Percentiles rank a stretch among this genome's conserved stretches.
phyloP scores from a whole-genome alignment of 2,888 invertebrate genomes.

The Eremobia ochroleuca region DNA sequence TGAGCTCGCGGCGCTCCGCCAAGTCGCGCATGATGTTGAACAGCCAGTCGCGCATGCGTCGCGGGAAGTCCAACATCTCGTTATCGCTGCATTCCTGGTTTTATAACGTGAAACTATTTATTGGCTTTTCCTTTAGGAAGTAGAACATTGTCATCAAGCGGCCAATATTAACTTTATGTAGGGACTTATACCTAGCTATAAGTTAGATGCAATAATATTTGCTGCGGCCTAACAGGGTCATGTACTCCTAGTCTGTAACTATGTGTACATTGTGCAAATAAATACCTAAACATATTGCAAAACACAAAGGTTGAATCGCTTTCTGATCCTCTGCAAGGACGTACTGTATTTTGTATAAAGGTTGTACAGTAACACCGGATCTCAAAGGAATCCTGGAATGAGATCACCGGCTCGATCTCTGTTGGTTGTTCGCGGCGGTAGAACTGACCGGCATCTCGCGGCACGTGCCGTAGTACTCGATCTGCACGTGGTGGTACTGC shows the following conservation, averaged over 20 bases:
- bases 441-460: conserved; percentile 93
- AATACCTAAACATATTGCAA: not conserved
- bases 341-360: not conserved
- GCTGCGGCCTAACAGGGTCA: not conserved
- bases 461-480: conserved; percentile 98
- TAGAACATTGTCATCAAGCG: not conserved
- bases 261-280: not conserved
- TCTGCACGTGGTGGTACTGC: conserved; percentile 96
- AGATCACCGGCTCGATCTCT: not conserved
- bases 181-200: not conserved
- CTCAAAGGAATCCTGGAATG: not conserved
- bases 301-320: too few relatives aligned
- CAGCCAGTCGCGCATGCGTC: conserved; percentile 99
- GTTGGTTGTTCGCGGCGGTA: not conserved
- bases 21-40: conserved; percentile 99
- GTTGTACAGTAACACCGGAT: not conserved
- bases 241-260: not conserved
- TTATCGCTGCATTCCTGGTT: conserved; percentile 93
- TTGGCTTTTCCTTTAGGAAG: not conserved
- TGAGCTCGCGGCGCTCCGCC: conserved; percentile 96
- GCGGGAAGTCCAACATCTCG: conserved; percentile 98
- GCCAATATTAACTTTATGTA: not conserved
- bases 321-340: not conserved
- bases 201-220: not conserved
- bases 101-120: not conserved